A percentile compares a stretch with the other conserved stretches of the same genome.
Conservation (phyloP, 2,113 vertebrate species). For the Thamnophis sirtalis region DNA sequence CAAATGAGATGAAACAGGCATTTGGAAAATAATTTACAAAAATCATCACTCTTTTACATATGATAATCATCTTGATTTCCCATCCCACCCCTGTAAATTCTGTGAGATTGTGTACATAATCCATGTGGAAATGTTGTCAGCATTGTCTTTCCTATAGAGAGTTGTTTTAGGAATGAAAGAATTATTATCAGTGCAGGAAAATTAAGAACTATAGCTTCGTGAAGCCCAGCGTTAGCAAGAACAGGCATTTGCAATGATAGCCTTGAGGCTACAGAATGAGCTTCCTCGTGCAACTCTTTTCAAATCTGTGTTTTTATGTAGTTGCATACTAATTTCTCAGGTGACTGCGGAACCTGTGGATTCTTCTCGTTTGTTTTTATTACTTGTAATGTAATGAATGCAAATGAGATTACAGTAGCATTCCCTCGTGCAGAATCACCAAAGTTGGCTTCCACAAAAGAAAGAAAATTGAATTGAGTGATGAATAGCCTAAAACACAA, state of each 20-base stretch:
- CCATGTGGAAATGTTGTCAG: background rate
- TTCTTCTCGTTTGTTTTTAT: background rate
- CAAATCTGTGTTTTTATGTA: background rate
- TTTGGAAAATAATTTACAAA: background rate
- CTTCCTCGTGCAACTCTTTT: background rate
- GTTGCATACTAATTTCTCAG: background rate
- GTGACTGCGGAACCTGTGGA: background rate
- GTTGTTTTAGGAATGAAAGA: background rate
- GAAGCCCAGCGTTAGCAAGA: background rate
- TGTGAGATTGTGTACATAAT: background rate
- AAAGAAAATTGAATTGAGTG: constrained; percentile 43
- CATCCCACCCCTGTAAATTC: background rate
- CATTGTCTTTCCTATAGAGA: background rate
- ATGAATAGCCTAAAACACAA: constrained; percentile 46
- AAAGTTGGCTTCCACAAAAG: background rate
- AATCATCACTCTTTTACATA: background rate
- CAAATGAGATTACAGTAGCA: background rate
- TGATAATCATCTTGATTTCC: background rate
- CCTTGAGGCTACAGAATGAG: background rate
- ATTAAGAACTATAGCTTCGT: background rate
- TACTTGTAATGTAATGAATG: background rate
- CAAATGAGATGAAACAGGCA: background rate
- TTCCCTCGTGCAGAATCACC: background rate
- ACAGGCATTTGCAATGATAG: background rate
- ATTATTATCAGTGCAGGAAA: background rate